phyloP scores from a whole-genome alignment of 92 coral and sea anemone genomes.

The Galaxea fascicularis region DNA sequence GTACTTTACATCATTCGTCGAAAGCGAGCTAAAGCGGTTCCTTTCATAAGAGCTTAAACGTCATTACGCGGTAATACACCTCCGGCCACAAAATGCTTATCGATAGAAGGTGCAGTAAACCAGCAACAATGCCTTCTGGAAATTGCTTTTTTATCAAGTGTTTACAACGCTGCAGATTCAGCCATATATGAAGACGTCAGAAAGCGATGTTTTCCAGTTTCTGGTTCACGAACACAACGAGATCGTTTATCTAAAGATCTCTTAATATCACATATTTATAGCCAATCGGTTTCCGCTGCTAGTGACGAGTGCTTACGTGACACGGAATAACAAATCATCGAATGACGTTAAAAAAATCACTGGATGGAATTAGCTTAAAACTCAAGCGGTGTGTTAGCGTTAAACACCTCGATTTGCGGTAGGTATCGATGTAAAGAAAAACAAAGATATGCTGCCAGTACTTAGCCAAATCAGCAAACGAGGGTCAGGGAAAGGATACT shows the following conservation, averaged over 20 bases:
- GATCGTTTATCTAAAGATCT: background rate
- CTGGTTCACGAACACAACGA: background rate
- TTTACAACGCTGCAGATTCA: background rate
- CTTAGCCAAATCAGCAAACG: background rate
- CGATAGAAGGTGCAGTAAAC: slow-evolving; percentile 4
- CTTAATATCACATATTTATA: background rate
- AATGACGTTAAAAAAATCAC: background rate
- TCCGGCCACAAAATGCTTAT: slow-evolving; percentile 28
- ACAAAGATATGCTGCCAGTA: background rate
- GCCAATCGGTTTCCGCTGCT: slow-evolving; percentile 26
- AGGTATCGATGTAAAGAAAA: background rate
- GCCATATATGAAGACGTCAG: background rate
- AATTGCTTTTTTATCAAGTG: slow-evolving; percentile 19
- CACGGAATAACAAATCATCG: slow-evolving; percentile 10
- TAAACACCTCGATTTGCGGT: background rate
- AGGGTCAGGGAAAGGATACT: background rate
- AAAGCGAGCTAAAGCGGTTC: slow-evolving; percentile 47
- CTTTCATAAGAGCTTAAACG: slow-evolving; percentile 45
- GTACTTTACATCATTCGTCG: slow-evolving; percentile 27
- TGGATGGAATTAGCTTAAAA: background rate
- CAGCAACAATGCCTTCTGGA: slow-evolving; percentile 22
- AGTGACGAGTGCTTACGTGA: slow-evolving; percentile 46
- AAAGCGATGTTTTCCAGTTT: no score
- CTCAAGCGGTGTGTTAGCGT: background rate
- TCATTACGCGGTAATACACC: slow-evolving; percentile 19